Percentiles rank a stretch among this genome's conserved stretches.
Evolutionary conservation across 2,113 vertebrate genomes (phyloP).

Genomic region (Cyanoramphus novaezelandiae): DNA sequence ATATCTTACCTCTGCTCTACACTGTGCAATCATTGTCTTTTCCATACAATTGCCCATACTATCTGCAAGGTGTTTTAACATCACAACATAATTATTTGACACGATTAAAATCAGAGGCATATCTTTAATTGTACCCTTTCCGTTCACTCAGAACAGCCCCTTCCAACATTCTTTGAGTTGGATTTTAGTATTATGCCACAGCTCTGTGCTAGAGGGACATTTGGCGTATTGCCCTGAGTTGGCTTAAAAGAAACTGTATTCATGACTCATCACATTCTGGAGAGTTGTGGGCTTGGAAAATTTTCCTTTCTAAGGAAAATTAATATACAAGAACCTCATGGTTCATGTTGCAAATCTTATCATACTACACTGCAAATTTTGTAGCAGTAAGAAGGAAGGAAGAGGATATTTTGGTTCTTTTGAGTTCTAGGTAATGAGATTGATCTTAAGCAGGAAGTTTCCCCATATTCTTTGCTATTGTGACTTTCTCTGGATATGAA

Average conservation of each 20-base stretch:
- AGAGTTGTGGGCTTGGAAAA: neutral
- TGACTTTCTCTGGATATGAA: neutral
- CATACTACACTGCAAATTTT: neutral
- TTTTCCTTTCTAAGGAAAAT: neutral
- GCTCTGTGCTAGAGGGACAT: neutral
- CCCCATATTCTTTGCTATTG: neutral
- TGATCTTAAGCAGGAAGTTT: neutral
- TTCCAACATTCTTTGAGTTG: neutral
- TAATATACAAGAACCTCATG: neutral
- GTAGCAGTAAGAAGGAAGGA: neutral
- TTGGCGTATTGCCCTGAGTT: neutral
- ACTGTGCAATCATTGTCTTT: neutral
- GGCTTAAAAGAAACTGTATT: neutral
- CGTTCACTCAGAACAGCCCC: neutral
- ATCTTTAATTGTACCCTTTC: neutral
- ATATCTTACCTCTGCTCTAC: neutral
- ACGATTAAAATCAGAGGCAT: neutral
- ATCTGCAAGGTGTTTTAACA: neutral
- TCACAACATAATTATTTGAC: neutral
- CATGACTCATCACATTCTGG: fast-evolving
- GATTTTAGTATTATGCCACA: neutral
- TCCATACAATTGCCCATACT: neutral
- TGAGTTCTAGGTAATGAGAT: neutral
- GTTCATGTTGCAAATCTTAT: neutral
- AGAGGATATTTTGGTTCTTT: neutral